phyloP scores from a whole-genome alignment of 92 coral and sea anemone species.

The Paramuricea clavata region DNA sequence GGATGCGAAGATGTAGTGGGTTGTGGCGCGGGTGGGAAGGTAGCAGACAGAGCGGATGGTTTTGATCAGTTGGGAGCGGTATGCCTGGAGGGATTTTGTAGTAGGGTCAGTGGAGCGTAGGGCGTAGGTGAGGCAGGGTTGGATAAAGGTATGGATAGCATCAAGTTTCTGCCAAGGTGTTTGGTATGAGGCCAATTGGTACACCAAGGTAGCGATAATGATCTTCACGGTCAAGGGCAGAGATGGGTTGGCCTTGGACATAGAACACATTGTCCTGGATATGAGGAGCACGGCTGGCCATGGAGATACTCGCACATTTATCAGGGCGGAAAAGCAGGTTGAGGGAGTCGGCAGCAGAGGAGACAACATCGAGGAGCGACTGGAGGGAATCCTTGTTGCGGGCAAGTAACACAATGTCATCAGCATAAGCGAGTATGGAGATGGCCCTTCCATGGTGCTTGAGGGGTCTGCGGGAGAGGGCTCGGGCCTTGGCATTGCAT shows the following conservation, averaged over 20 bases:
- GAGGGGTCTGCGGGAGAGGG: background rate
- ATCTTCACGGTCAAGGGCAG: background rate
- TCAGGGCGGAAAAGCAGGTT: conserved; percentile 14
- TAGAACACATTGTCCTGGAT: background rate
- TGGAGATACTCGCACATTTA: conserved; percentile 35
- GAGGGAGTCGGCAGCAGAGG: conserved; percentile 23
- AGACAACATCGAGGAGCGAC: conserved; percentile 13
- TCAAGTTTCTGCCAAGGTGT: conserved; percentile 50
- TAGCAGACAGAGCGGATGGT: no score
- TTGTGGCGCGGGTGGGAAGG: background rate
- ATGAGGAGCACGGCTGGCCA: background rate
- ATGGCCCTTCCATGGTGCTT: background rate
- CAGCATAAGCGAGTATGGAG: conserved; percentile 46
- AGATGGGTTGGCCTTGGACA: background rate
- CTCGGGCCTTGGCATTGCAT: background rate
- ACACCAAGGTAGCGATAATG: conserved; percentile 54
- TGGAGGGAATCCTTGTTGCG: conserved; percentile 24
- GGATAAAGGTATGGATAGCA: conserved; percentile 47
- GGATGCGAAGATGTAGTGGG: background rate
- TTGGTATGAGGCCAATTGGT: conserved; percentile 31
- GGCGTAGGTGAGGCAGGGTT: conserved; percentile 47
- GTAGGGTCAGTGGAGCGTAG: no score
- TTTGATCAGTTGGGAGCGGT: background rate
- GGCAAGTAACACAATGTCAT: conserved; percentile 34
- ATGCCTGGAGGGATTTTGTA: background rate